A percentile compares a stretch with the other conserved stretches of the same genome.
Conservation (phyloP, 2,888 invertebrate genomes). For the Autographa pulchrina region DNA sequence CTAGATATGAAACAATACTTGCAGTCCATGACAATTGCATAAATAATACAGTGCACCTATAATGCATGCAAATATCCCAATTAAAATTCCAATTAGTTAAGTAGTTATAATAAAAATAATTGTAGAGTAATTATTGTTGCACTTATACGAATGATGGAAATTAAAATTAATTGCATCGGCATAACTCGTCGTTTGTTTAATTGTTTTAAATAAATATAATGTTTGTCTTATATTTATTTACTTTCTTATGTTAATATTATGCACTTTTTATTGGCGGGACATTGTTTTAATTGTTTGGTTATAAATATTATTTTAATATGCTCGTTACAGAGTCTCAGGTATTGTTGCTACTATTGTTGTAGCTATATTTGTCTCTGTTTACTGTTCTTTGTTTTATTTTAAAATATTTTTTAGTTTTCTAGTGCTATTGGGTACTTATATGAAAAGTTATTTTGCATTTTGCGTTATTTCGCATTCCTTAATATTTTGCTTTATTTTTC, state of each 20-base stretch:
- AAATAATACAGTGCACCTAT: not conserved
- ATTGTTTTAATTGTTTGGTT: slow-evolving; percentile 9
- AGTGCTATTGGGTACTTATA: too few species aligned
- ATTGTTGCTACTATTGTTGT: not conserved
- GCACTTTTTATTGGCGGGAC: slow-evolving; percentile 11
- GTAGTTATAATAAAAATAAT: slow-evolving; percentile 43
- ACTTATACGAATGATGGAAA: slow-evolving; percentile 13
- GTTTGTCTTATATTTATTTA: slow-evolving; percentile 19
- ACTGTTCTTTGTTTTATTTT: not conserved
- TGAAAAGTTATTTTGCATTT: too few species aligned
- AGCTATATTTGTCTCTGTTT: not conserved
- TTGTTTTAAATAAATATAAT: slow-evolving; percentile 47
- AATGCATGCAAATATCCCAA: slow-evolving; percentile 6
- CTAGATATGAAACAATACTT: not conserved
- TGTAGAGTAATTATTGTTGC: slow-evolving; percentile 22
- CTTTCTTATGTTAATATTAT: slow-evolving; percentile 30
- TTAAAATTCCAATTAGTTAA: slow-evolving; percentile 36
- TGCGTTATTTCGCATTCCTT: too few species aligned
- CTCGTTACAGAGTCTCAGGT: not conserved
- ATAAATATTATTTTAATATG: not conserved
- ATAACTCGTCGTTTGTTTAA: slow-evolving; percentile 36
- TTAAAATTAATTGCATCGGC: slow-evolving; percentile 35
- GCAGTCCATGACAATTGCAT: not conserved
- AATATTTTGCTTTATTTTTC: too few species aligned
- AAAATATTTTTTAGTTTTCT: too few species aligned